Percentiles rank a stretch among this genome's conserved stretches.
Conservation (phyloP, 1,140 invertebrate genomes). For the Drosophila ohnishii region DNA sequence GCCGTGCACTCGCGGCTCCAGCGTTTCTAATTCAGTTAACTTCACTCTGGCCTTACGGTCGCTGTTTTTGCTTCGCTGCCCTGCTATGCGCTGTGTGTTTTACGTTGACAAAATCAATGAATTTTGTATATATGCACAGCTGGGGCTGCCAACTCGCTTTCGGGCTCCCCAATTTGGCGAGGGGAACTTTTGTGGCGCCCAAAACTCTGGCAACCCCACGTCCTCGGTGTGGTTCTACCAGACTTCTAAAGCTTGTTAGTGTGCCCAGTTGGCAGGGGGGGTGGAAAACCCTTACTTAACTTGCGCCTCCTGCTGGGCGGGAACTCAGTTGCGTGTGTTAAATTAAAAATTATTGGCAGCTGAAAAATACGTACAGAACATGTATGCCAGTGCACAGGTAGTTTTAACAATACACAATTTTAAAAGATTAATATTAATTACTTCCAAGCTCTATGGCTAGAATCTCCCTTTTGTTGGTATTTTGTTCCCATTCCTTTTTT, state of each 20-base stretch:
- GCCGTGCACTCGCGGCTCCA: conserved; percentile 43
- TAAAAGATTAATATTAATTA: no score
- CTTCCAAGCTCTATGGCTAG: no score
- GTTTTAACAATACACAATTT: no score
- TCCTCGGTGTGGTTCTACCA: no score
- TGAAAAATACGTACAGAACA: background rate
- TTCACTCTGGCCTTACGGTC: conserved; percentile 40
- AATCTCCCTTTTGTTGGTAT: background rate
- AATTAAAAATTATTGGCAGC: no score
- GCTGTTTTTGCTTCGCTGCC: conserved; percentile 40
- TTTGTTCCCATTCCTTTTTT: background rate
- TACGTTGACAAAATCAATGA: conserved; percentile 82
- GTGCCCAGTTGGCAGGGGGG: background rate
- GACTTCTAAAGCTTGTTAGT: background rate
- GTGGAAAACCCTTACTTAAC: no score
- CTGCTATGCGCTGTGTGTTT: conserved; percentile 67
- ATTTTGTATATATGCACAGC: conserved; percentile 72
- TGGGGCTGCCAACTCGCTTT: conserved; percentile 9
- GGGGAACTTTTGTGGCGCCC: no score
- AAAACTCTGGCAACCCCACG: background rate
- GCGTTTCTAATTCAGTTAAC: conserved; percentile 56
- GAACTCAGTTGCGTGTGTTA: background rate
- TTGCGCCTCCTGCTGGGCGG: background rate
- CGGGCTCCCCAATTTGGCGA: background rate
- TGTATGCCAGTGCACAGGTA: background rate